A percentile compares a stretch with the other conserved stretches of the same genome.
phyloP scores from a whole-genome alignment of 2,797 vertebrate species.

The Oryzias dopingdopingensis region DNA sequence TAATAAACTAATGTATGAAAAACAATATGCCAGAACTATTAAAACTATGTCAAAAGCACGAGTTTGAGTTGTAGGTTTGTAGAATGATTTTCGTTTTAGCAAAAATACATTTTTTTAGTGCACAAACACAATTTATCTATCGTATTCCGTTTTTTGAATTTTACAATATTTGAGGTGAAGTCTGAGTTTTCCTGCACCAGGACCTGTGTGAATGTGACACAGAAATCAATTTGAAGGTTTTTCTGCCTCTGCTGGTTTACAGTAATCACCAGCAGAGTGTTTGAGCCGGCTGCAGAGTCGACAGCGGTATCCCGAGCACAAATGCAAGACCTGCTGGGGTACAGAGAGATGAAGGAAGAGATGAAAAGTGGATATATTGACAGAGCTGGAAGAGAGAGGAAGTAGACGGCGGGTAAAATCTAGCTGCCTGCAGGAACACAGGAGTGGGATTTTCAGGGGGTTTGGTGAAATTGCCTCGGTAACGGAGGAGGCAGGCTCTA shows the following conservation, averaged over 20 bases:
- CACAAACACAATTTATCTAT: no score
- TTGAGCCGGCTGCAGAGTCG: slow-evolving; percentile 18
- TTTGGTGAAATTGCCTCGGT: slow-evolving; percentile 56
- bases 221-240: slow-evolving; percentile 43
- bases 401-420: slow-evolving; percentile 46
- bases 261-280: slow-evolving; percentile 40
- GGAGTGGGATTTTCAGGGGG: slow-evolving; percentile 46
- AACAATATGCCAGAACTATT: no score
- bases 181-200: slow-evolving; percentile 16
- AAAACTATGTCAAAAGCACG: slow-evolving; percentile 10
- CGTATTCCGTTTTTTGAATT: no score
- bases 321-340: slow-evolving; percentile 22
- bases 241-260: slow-evolving; percentile 42
- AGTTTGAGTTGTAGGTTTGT: slow-evolving; percentile 1
- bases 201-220: slow-evolving; percentile 35
- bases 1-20: no score
- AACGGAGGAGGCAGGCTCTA: slow-evolving; percentile 42
- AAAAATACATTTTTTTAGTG: no score
- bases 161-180: no score
- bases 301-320: slow-evolving; percentile 33
- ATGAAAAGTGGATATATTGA: slow-evolving; percentile 34
- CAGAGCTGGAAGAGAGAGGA: slow-evolving; percentile 23
- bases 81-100: no score
- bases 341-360: slow-evolving; percentile 13
- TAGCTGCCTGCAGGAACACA: slow-evolving; percentile 47